Percentiles rank a stretch among this genome's conserved stretches.
phyloP scores from a whole-genome alignment of 1,140 invertebrate genomes.

The Bombus confusus region DNA sequence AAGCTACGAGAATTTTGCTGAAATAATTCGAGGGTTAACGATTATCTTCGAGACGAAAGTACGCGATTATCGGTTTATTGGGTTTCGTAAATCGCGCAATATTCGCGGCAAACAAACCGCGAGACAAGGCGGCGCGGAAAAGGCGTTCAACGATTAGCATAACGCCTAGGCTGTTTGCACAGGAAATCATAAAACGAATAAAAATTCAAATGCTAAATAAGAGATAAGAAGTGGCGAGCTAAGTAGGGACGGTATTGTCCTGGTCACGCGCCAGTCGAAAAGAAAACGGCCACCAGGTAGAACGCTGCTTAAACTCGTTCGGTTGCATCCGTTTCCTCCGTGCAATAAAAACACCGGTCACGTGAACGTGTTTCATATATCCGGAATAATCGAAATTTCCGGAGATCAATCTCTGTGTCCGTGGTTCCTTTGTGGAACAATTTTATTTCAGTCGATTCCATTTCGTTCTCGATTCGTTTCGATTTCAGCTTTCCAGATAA shows the following conservation, averaged over 20 bases:
- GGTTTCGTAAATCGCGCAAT: slow-evolving; percentile 59
- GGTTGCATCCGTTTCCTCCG: slow-evolving; percentile 22
- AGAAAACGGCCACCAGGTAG: slow-evolving; percentile 66
- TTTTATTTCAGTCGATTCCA: slow-evolving; percentile 6
- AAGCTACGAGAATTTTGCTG: background rate
- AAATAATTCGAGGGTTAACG: too few species aligned
- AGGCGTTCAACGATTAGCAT: slow-evolving; percentile 68
- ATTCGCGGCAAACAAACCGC: slow-evolving; percentile 39
- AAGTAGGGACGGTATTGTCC: slow-evolving; percentile 76
- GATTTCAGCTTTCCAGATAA: background rate
- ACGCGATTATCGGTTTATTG: slow-evolving; percentile 58
- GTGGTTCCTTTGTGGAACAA: background rate
- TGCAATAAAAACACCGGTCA: slow-evolving; percentile 46
- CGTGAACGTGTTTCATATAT: slow-evolving; percentile 21
- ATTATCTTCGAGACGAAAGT: background rate
- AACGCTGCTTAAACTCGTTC: slow-evolving; percentile 36
- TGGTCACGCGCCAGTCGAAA: slow-evolving; percentile 74
- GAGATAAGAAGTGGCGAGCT: slow-evolving; percentile 67
- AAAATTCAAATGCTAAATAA: slow-evolving; percentile 74
- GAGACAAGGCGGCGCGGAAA: slow-evolving; percentile 1
- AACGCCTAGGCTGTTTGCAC: slow-evolving; percentile 56
- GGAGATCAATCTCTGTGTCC: background rate
- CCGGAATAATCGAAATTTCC: slow-evolving; percentile 16
- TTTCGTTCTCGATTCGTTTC: background rate
- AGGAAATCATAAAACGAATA: slow-evolving; percentile 78